A percentile compares a stretch with the other conserved stretches of the same genome.
These are phyloP conservation scores for Drosophila pandora DNA, from an alignment of 1,140 invertebrate species.

Conservation along the genomic window DNA sequence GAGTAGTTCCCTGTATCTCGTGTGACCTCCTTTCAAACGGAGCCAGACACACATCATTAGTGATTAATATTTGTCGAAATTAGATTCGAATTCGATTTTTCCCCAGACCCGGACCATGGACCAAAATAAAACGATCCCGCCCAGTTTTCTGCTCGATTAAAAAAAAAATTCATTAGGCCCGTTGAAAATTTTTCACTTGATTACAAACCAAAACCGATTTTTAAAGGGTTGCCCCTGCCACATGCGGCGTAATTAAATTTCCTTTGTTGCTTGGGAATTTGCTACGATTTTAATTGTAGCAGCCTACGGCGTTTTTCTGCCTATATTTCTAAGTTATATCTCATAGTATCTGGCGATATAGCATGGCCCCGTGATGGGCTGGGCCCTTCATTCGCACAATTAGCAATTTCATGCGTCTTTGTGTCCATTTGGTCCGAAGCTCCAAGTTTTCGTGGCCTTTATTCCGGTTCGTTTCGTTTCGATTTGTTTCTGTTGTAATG, in stretches of 20 bases:
- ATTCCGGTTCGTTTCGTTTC: slow-evolving; percentile 30
- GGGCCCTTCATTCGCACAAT: slow-evolving; percentile 72
- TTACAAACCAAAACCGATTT: slow-evolving; percentile 61
- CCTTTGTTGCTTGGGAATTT: slow-evolving; percentile 75
- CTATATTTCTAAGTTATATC: slow-evolving; percentile 38
- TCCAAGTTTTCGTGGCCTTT: slow-evolving; percentile 41
- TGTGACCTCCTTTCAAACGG: slow-evolving; percentile 56
- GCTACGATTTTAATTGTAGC: slow-evolving; percentile 78
- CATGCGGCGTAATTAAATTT: slow-evolving; percentile 81
- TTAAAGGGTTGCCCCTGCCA: slow-evolving; percentile 62
- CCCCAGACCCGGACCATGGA: slow-evolving; percentile 6
- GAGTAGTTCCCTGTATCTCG: slow-evolving; percentile 10
- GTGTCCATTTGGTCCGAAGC: slow-evolving; percentile 19
- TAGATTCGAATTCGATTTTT: slow-evolving; percentile 39
- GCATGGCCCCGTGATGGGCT: slow-evolving; percentile 18
- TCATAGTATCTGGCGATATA: slow-evolving; percentile 11
- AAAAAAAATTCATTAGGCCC: slow-evolving; percentile 70
- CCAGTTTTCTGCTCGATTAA: slow-evolving; percentile 68
- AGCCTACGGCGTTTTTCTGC: slow-evolving; percentile 53
- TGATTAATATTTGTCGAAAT: slow-evolving; percentile 44
- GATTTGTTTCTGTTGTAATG: slow-evolving; percentile 62
- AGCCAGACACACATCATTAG: slow-evolving; percentile 51
- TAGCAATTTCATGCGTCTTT: slow-evolving; percentile 79
- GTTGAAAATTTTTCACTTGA: slow-evolving; percentile 71
- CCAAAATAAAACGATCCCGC: slow-evolving; percentile 54